These are phyloP conservation scores for Poecilobothrus nobilitatus DNA, from an alignment of 2,888 invertebrate species.

Conservation along the genomic window DNA sequence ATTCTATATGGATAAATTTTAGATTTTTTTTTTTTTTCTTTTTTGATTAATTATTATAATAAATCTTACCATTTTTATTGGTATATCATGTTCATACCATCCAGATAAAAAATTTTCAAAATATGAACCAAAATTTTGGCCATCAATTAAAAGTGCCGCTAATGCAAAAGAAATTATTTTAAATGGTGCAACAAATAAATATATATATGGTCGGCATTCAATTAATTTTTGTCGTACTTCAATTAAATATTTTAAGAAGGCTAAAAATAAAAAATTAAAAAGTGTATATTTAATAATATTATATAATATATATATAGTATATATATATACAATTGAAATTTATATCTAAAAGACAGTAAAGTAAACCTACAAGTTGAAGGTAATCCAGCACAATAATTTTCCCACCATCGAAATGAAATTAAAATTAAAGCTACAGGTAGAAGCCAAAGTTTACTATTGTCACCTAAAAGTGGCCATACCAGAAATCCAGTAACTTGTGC, in stretches of 20 bases:
- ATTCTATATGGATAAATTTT: slow-evolving; percentile 12
- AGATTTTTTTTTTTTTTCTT: background rate
- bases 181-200: slow-evolving; percentile 63
- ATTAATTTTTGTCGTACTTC: slow-evolving; percentile 46
- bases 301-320: background rate
- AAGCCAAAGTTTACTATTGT: slow-evolving; percentile 49
- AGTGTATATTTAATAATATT: background rate
- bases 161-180: slow-evolving; percentile 66
- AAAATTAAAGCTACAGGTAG: slow-evolving; percentile 55
- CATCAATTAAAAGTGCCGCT: slow-evolving; percentile 52
- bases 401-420: slow-evolving; percentile 76
- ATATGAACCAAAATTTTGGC: slow-evolving; percentile 31
- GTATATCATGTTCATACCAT: slow-evolving; percentile 49
- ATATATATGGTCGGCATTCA: slow-evolving; percentile 61
- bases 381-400: slow-evolving; percentile 57
- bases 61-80: slow-evolving; percentile 47
- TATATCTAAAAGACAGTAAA: background rate
- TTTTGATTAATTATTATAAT: too few species aligned
- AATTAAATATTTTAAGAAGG: background rate
- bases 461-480: slow-evolving; percentile 56
- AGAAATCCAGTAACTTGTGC: slow-evolving; percentile 60
- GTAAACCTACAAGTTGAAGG: slow-evolving; percentile 31
- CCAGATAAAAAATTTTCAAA: slow-evolving; percentile 46
- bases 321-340: background rate
- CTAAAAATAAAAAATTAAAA: slow-evolving; percentile 23